phyloP scores from a whole-genome alignment of 2,888 invertebrate genomes.

The Metacarcinus magister region DNA sequence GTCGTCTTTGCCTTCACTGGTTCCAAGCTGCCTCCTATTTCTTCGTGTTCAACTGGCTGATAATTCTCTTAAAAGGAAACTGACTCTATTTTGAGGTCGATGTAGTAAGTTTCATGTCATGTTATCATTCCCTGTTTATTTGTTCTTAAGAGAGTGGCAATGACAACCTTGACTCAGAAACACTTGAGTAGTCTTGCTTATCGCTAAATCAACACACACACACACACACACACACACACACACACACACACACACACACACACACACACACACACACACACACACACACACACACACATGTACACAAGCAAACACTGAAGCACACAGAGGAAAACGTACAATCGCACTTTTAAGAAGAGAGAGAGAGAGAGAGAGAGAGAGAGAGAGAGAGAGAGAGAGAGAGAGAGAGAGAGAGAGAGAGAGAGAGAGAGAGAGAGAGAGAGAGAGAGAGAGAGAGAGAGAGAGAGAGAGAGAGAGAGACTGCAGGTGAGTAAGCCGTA shows the following conservation, averaged over 20 bases:
- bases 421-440: constrained; percentile 3
- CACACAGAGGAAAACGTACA: background rate
- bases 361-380: background rate
- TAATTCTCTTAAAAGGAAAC: constrained; percentile 27
- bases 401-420: constrained; percentile 37
- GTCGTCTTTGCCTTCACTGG: background rate
- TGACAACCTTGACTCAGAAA: background rate
- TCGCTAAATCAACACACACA: background rate
- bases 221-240: constrained; percentile 56
- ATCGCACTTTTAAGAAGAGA: background rate
- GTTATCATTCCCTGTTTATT: background rate
- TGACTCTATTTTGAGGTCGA: background rate
- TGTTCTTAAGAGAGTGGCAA: constrained; percentile 42
- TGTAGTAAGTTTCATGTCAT: background rate
- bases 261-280: constrained; percentile 54
- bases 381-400: background rate
- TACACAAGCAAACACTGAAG: background rate
- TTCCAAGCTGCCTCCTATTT: background rate
- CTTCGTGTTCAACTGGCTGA: constrained; percentile 8
- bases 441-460: background rate
- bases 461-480: constrained; percentile 5
- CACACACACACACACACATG: background rate
- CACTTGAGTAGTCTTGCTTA: background rate
- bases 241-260: constrained; percentile 61
- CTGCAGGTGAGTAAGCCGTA: background rate